Base-by-base conservation (phyloP, 2,113 vertebrate species). In the Acrocephalus kingi region DNA sequence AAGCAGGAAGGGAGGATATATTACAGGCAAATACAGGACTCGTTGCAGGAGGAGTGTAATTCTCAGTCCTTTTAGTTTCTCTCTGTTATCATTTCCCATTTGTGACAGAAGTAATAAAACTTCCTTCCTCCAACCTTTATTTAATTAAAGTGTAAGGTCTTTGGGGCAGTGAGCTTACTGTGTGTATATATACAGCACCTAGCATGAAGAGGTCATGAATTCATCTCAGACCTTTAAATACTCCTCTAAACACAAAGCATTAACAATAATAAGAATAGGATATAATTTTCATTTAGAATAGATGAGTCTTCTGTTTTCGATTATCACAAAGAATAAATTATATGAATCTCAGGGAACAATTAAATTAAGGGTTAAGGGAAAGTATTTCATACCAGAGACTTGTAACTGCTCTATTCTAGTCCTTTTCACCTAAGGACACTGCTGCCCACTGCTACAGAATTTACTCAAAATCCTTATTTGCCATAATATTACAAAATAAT, bases 1-100 rank as follows among this genome's bases (percentile, higher is more conserved):
- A 96, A 90, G 94, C 90, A 93, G 93, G 95, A 97, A 96, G 93
- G 94, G 91, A 95, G 91, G 93, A 94, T 93, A 61, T 94, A 95
- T 85, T 94, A 84, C 82, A 95, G 84, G 93, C 91, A 90, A 94
- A 94, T 95, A 93, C 76, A 96, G 80, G 91, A 84, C 73, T 92
- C 67, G 2, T 46, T 86, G 92, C 79, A 93, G 59, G 56, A 90
- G 92, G 84, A 94, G 81, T 91, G 73, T 68, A 96, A 94, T 95
- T 95, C 86, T 90, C 86, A 86, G 64, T 33, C 73, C 86, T 94
- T 96, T 94, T 93, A 92, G 94, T 83, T 96, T 94, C 96, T 95
- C 91, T 83, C 75, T 90, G 63, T 84, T 97, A 95, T 91, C 90
- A 89, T 96, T 96, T 96, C 92, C 96, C 93, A 96, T 84, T 96